These are phyloP conservation scores for Ceratitis capitata DNA, from an alignment of 1,140 invertebrate genomes.

Conservation along the genomic window DNA sequence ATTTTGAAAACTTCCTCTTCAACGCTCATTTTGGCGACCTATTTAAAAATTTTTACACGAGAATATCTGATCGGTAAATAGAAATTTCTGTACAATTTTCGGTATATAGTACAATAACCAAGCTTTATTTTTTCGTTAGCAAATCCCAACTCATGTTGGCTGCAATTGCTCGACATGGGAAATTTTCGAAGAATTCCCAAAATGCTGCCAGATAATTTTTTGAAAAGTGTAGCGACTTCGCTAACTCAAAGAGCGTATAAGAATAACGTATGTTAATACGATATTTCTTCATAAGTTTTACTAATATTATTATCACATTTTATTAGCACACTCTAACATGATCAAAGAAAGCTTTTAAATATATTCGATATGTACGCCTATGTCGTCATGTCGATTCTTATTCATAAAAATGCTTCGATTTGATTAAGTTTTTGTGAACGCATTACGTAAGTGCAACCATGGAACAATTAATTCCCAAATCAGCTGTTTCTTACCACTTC, in stretches of 20 bases:
- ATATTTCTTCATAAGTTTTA: too few species aligned
- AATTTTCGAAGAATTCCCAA: not conserved
- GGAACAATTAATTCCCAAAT: not conserved
- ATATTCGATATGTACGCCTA: too few species aligned
- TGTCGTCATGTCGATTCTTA: too few species aligned
- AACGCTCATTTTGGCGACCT: conserved; percentile 75
- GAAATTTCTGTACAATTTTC: not conserved
- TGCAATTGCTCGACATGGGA: not conserved
- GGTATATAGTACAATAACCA: not conserved
- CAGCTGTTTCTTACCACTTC: not conserved
- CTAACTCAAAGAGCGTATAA: too few species aligned
- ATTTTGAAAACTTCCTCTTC: conserved; percentile 94
- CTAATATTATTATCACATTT: too few species aligned
- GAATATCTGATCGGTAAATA: not conserved
- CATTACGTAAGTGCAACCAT: not conserved
- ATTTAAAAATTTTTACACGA: not conserved
- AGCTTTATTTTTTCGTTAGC: conserved; percentile 12
- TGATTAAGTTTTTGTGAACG: not conserved
- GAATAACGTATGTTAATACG: too few species aligned
- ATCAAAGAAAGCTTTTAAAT: too few species aligned
- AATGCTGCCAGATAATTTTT: too few species aligned
- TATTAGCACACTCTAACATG: too few species aligned
- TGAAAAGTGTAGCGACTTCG: too few species aligned
- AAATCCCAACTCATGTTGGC: not conserved
- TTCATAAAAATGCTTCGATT: too few species aligned